Conservation (phyloP, 2,888 invertebrate species). For the Asteroscopus sphinx region DNA sequence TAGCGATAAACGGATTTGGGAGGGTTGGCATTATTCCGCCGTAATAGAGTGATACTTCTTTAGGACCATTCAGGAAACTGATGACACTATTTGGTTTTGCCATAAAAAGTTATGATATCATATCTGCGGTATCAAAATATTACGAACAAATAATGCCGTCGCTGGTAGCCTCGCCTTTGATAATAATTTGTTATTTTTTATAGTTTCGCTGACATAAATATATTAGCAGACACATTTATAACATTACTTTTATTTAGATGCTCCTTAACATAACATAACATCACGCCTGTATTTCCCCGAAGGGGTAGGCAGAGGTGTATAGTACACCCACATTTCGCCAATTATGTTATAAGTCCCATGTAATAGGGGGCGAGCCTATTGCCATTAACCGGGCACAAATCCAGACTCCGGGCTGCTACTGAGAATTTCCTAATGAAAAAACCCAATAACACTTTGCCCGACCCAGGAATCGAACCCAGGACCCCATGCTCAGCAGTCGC, state of each 20-base stretch:
- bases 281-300: too few relatives aligned
- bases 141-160: constrained; percentile 75
- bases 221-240: constrained; percentile 38
- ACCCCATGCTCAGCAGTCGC: too few relatives aligned
- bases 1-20: constrained; percentile 85
- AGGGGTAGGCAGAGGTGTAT: too few relatives aligned
- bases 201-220: constrained; percentile 44
- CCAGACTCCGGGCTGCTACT: too few relatives aligned
- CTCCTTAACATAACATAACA: too few relatives aligned
- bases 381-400: too few relatives aligned
- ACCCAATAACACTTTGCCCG: too few relatives aligned
- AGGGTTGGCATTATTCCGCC: constrained; percentile 77
- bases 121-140: constrained; percentile 82
- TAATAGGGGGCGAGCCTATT: too few relatives aligned
- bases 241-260: constrained; percentile 38
- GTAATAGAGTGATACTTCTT: constrained; percentile 84
- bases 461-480: too few relatives aligned
- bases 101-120: constrained; percentile 86
- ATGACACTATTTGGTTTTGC: constrained; percentile 85
- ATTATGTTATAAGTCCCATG: too few relatives aligned
- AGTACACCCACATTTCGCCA: too few relatives aligned
- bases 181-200: constrained; percentile 63
- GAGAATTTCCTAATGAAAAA: too few relatives aligned
- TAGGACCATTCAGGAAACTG: constrained; percentile 80
- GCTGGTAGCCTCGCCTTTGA: constrained; percentile 58